Evolutionary conservation across 2,797 vertebrate genomes (phyloP).

Genomic region (Tiaroga cobitis): DNA sequence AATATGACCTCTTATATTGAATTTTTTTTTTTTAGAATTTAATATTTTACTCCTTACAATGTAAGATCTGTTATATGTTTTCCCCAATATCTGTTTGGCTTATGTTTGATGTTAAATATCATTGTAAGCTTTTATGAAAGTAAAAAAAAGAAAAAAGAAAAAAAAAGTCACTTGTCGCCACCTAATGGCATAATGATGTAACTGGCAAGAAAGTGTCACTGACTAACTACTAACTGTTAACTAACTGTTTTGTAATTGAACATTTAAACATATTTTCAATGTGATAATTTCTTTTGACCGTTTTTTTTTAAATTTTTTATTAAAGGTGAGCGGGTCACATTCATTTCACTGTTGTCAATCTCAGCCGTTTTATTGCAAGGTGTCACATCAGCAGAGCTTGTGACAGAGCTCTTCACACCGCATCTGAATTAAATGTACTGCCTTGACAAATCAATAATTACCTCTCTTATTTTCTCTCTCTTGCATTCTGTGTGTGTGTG

Average conservation of each 20-base stretch:
- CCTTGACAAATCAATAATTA: conserved; percentile 1
- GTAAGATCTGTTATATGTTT: too few species aligned
- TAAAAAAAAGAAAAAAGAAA: too few species aligned
- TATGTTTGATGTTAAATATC: too few species aligned
- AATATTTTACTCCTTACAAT: too few species aligned
- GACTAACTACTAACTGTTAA: too few species aligned
- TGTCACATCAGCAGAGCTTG: not conserved
- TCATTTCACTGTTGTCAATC: not conserved
- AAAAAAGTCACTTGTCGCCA: not conserved
- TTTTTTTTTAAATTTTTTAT: not conserved
- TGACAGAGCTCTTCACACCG: not conserved
- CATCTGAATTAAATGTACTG: not conserved
- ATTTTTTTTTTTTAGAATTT: too few species aligned
- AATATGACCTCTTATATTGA: not conserved
- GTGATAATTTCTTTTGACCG: too few species aligned
- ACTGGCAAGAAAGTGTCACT: not conserved
- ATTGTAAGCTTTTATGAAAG: too few species aligned
- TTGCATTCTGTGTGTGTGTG: not conserved
- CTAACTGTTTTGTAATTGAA: not conserved
- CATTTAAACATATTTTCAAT: not conserved
- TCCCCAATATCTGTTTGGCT: too few species aligned
- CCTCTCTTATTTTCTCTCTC: not conserved
- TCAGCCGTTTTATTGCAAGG: not conserved
- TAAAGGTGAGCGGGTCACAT: not conserved
- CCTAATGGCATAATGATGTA: not conserved